Evolutionary conservation across 2,888 invertebrate genomes (phyloP).

Genomic region (Cantharis rufa): DNA sequence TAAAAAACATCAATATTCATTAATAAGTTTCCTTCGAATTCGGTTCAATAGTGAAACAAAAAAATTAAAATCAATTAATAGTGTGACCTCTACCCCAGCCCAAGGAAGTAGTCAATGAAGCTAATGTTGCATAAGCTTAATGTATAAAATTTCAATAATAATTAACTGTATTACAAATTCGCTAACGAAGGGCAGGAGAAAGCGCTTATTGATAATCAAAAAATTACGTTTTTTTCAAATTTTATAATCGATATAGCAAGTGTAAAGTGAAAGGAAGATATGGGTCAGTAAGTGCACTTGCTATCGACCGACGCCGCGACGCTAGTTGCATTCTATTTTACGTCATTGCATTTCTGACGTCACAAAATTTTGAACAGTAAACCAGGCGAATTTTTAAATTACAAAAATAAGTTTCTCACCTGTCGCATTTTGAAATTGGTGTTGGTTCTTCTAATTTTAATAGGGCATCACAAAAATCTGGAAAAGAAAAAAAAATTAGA

Average conservation of each 20-base stretch:
- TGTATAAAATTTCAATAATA: constrained; percentile 17
- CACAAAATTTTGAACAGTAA: constrained; percentile 6
- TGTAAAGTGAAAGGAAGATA: constrained; percentile 48
- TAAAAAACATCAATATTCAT: background rate
- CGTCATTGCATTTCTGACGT: constrained; percentile 41
- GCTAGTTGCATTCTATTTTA: constrained; percentile 39
- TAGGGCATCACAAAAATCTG: background rate
- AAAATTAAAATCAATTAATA: constrained; percentile 14
- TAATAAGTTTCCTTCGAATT: background rate
- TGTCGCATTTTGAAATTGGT: background rate
- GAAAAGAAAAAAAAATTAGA: background rate
- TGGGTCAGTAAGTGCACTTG: constrained; percentile 51
- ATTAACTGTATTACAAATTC: background rate
- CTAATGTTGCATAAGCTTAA: constrained; percentile 17
- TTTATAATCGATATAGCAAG: constrained; percentile 15
- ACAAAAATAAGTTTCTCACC: background rate
- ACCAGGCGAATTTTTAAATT: background rate
- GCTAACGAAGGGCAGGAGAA: background rate
- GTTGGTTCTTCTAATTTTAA: background rate
- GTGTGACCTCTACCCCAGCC: constrained; percentile 37
- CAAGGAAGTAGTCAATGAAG: constrained; percentile 25
- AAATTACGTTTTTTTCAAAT: background rate
- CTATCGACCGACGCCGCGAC: constrained; percentile 38
- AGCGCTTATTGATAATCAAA: background rate
- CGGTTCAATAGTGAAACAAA: background rate